These are phyloP conservation scores for Gallinago paraguaiae DNA, from an alignment of 2,113 vertebrate genomes.

Conservation along the genomic window DNA sequence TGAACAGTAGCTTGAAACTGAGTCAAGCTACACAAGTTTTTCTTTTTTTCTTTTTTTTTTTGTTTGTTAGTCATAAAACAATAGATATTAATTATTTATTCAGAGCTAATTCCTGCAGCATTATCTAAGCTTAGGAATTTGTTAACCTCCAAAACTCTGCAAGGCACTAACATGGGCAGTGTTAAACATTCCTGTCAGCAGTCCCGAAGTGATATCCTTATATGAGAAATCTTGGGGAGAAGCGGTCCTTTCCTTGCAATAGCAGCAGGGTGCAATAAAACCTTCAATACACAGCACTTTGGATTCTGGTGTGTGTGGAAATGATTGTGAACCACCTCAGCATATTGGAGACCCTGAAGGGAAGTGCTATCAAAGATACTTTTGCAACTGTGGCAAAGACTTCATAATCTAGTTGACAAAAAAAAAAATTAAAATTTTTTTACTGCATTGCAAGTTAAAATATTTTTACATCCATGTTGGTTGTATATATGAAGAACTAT, in stretches of 20 bases:
- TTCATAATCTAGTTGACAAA: neutral
- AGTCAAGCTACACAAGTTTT: neutral
- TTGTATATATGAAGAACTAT: neutral
- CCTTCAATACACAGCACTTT: neutral
- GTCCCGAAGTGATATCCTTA: neutral
- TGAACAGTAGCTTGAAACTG: neutral
- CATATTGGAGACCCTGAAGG: fast-evolving
- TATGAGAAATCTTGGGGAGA: neutral
- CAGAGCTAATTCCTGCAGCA: neutral
- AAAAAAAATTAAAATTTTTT: neutral
- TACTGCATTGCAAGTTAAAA: neutral
- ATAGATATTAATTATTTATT: conserved; percentile 14
- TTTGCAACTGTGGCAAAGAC: neutral
- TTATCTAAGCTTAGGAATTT: neutral
- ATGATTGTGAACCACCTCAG: neutral
- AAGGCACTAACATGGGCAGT: fast-evolving
- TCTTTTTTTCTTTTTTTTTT: neutral
- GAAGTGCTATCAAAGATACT: neutral
- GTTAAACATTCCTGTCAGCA: neutral
- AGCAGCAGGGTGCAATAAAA: neutral
- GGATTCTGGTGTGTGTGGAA: neutral
- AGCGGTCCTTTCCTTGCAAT: neutral
- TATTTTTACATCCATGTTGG: neutral
- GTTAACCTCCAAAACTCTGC: neutral
- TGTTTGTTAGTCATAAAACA: neutral